Percentiles rank a stretch among this genome's conserved stretches.
Evolutionary conservation across 2,797 vertebrate species (phyloP).

Genomic region (Phoeniculus purpureus): DNA sequence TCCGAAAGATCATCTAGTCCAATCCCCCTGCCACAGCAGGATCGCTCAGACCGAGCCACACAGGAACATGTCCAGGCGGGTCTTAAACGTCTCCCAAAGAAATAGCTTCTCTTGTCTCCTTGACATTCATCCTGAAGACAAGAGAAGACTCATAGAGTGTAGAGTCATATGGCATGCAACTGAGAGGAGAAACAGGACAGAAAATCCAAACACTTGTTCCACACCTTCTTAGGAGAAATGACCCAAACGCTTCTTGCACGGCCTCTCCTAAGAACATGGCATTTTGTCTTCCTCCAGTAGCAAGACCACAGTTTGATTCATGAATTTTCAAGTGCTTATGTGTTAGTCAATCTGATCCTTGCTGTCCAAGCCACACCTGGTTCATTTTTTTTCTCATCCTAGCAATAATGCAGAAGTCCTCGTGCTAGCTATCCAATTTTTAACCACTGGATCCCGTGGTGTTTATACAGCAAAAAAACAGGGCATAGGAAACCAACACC

Average conservation of each 20-base stretch:
- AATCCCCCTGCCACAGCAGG: no score
- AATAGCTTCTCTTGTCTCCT: background rate
- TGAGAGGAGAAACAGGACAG: background rate
- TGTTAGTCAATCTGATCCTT: background rate
- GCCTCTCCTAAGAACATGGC: background rate
- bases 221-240: background rate
- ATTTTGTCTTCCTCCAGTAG: background rate
- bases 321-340: background rate
- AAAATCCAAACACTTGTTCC: background rate
- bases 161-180: background rate
- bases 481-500: background rate
- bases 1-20: no score
- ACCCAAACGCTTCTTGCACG: background rate
- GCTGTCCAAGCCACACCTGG: background rate
- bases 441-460: background rate
- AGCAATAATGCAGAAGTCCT: background rate
- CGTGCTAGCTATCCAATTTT: background rate
- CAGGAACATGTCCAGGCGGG: no score
- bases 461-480: background rate
- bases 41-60: no score
- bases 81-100: background rate
- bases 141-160: background rate
- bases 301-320: background rate
- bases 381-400: background rate
- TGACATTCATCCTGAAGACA: background rate